Evolutionary conservation across 2,797 vertebrate species (phyloP), one percentile per base, ranked within the genome.

Genomic region (Zalophus californianus): DNA sequence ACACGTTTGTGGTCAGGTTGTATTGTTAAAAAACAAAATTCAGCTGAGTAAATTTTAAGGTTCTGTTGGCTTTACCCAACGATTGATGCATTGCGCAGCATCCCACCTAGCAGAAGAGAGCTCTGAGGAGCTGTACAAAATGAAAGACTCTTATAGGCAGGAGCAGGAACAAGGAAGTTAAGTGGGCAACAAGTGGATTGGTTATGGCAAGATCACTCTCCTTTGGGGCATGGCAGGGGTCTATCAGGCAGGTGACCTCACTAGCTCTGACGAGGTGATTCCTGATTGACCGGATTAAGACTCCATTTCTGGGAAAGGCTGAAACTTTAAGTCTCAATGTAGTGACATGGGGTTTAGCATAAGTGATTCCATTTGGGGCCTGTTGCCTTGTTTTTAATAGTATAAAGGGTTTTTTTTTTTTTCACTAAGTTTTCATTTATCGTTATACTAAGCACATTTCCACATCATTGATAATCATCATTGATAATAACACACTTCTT

Each of bases 361-460:
- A 79, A 54, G 77, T 54, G 77, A 54, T 32, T 54, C 77, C 50
- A 79, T 54, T 79, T 54, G 77, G 50, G 77, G 32, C 20, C 77
- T 23, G 48, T 23, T 79, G 50, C 54, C 32, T 35, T 79, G 77
- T 35, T 79, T 79, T 54, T 79, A 79, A 54, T 20, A 54, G 20
- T 54, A 58, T n/a, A 50, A 84, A 85, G 23, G 35, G 1, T 11
- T 78, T 23, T 79, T 14, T 58, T 14, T 58, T 80, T 88, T 89
- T 70, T 12, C 60, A 80, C 29, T 96, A 48, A 16, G 92, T 80
- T 94, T 90, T 88, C 48, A 91, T 32, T 79, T 85, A 95, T 91
- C 25, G 25, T 73, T 64, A 29, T 82, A 56, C 68, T 85, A 60
- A 73, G 8, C 35, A 88, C 23, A 82, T 94, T 91, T 91, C 20